Evolutionary conservation across 2,797 vertebrate species (phyloP).

Genomic region (Pachyuromys duprasi): DNA sequence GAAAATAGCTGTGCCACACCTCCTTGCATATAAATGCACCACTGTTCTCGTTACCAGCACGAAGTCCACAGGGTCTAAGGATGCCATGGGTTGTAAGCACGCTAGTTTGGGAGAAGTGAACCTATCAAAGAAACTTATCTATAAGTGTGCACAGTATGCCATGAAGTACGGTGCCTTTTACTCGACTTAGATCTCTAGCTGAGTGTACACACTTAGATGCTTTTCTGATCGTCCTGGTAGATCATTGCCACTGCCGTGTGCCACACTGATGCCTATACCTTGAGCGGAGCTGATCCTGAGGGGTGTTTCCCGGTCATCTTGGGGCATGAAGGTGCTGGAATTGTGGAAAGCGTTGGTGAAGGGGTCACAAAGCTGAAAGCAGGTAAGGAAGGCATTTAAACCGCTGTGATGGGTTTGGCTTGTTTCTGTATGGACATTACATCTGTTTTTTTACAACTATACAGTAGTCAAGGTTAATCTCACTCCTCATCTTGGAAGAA

Average conservation of each 20-base stretch:
- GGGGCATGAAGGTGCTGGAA: slow-evolving; percentile 97
- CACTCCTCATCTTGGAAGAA: slow-evolving; percentile 38
- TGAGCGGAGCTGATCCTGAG: slow-evolving; percentile 96
- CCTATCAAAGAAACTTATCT: not conserved
- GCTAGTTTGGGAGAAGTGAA: slow-evolving; percentile 16
- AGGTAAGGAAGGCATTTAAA: slow-evolving; percentile 87
- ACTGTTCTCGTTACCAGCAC: not conserved
- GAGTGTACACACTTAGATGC: not conserved
- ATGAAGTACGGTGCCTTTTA: slow-evolving; percentile 23
- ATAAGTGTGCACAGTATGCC: not conserved
- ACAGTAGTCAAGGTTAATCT: not conserved
- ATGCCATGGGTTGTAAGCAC: not conserved
- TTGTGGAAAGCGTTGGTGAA: slow-evolving; percentile 96
- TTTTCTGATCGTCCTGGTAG: slow-evolving; percentile 83
- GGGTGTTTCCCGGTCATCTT: slow-evolving; percentile 96
- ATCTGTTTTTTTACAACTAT: not conserved
- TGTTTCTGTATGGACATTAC: not conserved
- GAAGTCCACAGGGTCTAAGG: not conserved
- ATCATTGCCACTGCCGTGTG: slow-evolving; percentile 95
- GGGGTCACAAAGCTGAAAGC: slow-evolving; percentile 96
- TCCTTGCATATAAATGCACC: not conserved
- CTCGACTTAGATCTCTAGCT: not conserved
- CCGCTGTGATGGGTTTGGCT: not conserved
- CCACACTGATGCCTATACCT: slow-evolving; percentile 96
- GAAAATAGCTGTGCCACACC: not conserved